phyloP scores from a whole-genome alignment of 2,113 vertebrate species.

The Synchiropus splendidus region DNA sequence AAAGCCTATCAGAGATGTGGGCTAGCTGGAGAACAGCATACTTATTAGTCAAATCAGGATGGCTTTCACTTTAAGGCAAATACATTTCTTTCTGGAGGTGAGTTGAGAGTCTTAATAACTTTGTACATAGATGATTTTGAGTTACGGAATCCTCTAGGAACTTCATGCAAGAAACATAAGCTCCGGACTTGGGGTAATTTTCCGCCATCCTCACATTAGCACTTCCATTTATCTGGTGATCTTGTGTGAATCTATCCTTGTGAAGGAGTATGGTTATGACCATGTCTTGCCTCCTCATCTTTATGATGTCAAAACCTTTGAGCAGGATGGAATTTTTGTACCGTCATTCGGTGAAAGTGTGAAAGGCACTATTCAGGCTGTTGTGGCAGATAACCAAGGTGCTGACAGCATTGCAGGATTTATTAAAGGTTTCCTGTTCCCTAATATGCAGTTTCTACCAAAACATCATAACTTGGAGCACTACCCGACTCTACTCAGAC shows the following conservation, averaged over 20 bases:
- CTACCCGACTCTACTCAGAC: constrained; percentile 11
- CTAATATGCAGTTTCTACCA: not conserved
- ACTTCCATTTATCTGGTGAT: constrained; percentile 13
- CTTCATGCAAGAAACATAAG: constrained; percentile 2
- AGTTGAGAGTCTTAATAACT: not conserved
- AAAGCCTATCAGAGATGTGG: not conserved
- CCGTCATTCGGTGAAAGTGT: not conserved
- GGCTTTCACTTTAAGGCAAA: not conserved
- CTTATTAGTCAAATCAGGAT: not conserved
- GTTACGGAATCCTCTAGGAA: constrained; percentile 3
- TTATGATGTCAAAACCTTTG: constrained; percentile 9
- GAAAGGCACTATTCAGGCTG: constrained; percentile 1
- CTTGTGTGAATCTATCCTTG: constrained; percentile 13
- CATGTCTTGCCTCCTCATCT: constrained; percentile 15
- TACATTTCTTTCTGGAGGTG: not conserved
- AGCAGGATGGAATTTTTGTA: constrained; percentile 8
- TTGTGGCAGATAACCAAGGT: not conserved
- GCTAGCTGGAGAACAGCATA: not conserved
- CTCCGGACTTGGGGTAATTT: constrained; percentile 8
- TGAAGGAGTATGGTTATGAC: constrained; percentile 13
- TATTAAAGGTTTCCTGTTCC: not conserved
- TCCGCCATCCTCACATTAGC: constrained; percentile 4
- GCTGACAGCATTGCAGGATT: not conserved
- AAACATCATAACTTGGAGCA: constrained; percentile 14
- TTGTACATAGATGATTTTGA: constrained; percentile 14